Base-by-base conservation (phyloP, 2,888 invertebrate genomes). In the Elysia crispata region DNA sequence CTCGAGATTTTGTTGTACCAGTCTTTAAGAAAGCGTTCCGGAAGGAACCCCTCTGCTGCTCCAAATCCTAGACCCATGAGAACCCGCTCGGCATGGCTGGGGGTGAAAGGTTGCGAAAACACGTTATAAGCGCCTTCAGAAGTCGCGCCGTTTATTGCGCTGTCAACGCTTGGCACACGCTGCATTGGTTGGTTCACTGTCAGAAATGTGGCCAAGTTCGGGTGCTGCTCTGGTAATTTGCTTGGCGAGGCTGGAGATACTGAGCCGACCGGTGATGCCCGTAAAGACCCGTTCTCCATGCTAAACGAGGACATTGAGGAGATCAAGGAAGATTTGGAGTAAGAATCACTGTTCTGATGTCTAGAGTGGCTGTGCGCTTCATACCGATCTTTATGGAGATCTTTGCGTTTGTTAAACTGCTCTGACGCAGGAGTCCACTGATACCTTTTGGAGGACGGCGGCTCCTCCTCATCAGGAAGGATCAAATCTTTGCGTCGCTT, bases 11-110 rank as follows among this genome's bases (percentile, higher is more conserved):
- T 91, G 23, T 85, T 83, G 41, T 85, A 87, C 90, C 90, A 90
- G 80, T 90, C 87, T 25, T 82, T 82, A 18, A 88, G 83, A 83
- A 91, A 91, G 49, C 91, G 79, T 73, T 90, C 89, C 0, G 91
- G 91, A 15, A 91, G 81, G 77, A 89, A 88, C 30, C 86, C 87
- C 18, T 86, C 87, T 15, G 77, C 54, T 6, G 86, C 81, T 3
- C 84, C 85, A 80, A 90, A 89, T 0, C 91, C 90, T 23, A 90
- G 82, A 79, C 85, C 87, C 77, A 85, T 83, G 25, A 90, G 83
- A 30, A 90, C 81, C 6, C 87, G 82, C 72, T 90, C 88, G 3
- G 88, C 87, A 50, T 80, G 72, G 31, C 75, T 72, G 13, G 78
- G 30, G 1, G 80, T 73, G 49, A 49, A 82, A 1, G 82, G 79